Evolutionary conservation across 2,113 vertebrate genomes (phyloP).

Genomic region (Sciurus niger): DNA sequence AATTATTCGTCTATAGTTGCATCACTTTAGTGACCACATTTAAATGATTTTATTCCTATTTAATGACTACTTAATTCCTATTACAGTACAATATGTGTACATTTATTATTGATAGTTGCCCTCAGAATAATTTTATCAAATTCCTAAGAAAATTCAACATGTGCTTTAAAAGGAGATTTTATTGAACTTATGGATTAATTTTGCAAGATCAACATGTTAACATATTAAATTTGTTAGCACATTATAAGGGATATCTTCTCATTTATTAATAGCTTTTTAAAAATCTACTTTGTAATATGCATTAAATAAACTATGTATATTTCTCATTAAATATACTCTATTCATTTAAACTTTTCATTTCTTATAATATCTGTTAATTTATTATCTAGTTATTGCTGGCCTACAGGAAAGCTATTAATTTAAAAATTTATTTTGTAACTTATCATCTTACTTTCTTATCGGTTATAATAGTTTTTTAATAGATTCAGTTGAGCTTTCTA

Average conservation of each 20-base stretch:
- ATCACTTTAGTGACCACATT: not conserved
- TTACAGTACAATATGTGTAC: not conserved
- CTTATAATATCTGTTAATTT: not conserved
- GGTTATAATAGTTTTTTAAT: constrained; percentile 48
- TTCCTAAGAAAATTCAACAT: not conserved
- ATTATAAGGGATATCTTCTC: not conserved
- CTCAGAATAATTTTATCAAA: constrained; percentile 34
- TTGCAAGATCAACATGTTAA: not conserved
- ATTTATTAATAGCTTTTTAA: constrained; percentile 14
- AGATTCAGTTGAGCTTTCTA: not conserved
- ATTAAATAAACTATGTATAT: not conserved
- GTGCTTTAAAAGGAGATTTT: constrained; percentile 16
- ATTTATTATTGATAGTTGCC: not conserved
- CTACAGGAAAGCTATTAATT: constrained; percentile 8
- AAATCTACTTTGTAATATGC: constrained; percentile 29
- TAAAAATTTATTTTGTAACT: constrained; percentile 13
- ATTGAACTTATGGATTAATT: not conserved
- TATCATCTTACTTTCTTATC: not conserved
- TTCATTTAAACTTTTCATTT: constrained; percentile 27
- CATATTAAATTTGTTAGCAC: not conserved
- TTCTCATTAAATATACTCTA: constrained; percentile 25
- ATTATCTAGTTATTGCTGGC: not conserved
- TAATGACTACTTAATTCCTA: not conserved
- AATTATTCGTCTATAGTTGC: not conserved
- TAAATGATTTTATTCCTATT: not conserved